phyloP scores from a whole-genome alignment of 1,140 invertebrate genomes.

The Calosoma granatense region DNA sequence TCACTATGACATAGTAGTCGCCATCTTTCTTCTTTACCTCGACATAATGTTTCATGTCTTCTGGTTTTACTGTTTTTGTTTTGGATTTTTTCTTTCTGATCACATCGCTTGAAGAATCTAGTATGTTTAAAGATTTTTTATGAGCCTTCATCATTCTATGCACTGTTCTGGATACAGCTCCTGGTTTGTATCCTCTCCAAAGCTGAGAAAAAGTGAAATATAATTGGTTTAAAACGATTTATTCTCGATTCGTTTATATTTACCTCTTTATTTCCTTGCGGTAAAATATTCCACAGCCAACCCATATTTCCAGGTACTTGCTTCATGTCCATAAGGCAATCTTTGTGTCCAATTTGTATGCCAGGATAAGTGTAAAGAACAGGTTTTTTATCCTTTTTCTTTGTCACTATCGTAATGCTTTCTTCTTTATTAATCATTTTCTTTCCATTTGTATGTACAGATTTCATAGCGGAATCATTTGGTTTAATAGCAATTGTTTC shows the following conservation, averaged over 20 bases:
- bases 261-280: constrained; percentile 9
- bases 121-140: constrained; percentile 29
- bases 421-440: no score
- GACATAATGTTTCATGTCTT: constrained; percentile 21
- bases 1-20: constrained; percentile 42
- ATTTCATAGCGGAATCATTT: no score
- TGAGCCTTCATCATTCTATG: constrained; percentile 38
- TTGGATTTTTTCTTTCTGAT: constrained; percentile 14
- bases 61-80: constrained; percentile 21
- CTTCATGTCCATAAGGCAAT: constrained; percentile 33
- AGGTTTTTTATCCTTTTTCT: not conserved
- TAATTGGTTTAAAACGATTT: constrained; percentile 3
- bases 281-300: constrained; percentile 43
- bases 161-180: constrained; percentile 40
- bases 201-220: constrained; percentile 26
- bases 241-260: no score
- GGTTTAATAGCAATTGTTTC: not conserved
- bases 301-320: constrained; percentile 44
- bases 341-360: constrained; percentile 38
- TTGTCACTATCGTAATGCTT: no score
- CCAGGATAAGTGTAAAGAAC: constrained; percentile 31
- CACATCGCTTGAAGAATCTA: constrained; percentile 24
- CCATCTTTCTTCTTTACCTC: constrained; percentile 42
- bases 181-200: constrained; percentile 43
- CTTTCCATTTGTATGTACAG: no score